Conservation (phyloP, 2,888 invertebrate genomes). For the Lasioglossum malachurum region DNA sequence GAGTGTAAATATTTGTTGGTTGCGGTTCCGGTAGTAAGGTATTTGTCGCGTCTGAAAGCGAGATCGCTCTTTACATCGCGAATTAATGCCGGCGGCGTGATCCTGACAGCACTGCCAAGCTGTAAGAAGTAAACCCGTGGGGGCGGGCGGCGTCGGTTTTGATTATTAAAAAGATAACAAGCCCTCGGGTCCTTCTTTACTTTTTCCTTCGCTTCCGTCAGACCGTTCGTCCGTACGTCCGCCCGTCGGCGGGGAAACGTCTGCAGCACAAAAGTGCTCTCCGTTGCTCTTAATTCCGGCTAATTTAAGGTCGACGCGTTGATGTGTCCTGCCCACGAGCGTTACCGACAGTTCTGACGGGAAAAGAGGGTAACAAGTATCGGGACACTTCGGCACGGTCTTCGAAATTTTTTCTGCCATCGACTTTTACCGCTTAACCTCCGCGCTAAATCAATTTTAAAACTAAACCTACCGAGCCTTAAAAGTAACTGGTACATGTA, state of each 20-base stretch:
- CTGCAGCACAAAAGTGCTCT: slow-evolving; percentile 65
- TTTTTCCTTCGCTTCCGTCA: slow-evolving; percentile 73
- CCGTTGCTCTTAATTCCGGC: slow-evolving; percentile 70
- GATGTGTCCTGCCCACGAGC: slow-evolving; percentile 67
- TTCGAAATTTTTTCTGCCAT: not conserved
- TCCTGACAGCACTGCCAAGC: slow-evolving; percentile 81
- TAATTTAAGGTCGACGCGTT: slow-evolving; percentile 74
- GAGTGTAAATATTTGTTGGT: too few species aligned
- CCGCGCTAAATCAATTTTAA: not conserved
- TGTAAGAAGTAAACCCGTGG: slow-evolving; percentile 69
- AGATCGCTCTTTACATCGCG: slow-evolving; percentile 71
- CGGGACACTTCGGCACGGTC: not conserved
- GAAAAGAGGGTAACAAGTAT: not conserved
- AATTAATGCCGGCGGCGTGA: slow-evolving; percentile 81
- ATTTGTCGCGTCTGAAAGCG: slow-evolving; percentile 3
- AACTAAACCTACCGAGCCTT: too few species aligned
- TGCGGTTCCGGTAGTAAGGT: not conserved
- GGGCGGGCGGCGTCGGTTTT: slow-evolving; percentile 76
- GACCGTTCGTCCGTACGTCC: slow-evolving; percentile 14
- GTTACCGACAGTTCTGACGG: slow-evolving; percentile 61
- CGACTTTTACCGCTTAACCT: not conserved
- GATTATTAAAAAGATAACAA: slow-evolving; percentile 83
- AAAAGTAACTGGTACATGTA: too few species aligned
- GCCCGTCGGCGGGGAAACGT: slow-evolving; percentile 59
- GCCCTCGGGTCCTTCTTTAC: slow-evolving; percentile 77